Percentiles rank a stretch among this genome's conserved stretches.
Evolutionary conservation across 2,888 invertebrate genomes (phyloP).

Genomic region (Lasius fuliginosus): DNA sequence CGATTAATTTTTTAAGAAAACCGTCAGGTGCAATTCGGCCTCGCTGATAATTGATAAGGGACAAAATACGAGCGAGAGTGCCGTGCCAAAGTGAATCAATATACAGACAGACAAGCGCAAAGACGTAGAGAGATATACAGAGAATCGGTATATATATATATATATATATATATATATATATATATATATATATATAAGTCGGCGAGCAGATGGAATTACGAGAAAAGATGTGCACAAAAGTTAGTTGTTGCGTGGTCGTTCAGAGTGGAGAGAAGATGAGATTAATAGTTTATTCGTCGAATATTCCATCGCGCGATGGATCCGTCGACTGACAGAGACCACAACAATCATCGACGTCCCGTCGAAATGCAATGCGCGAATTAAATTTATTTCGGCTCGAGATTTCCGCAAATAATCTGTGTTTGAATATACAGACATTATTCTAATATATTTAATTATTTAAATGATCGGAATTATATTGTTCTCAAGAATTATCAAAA

Average conservation of each 20-base stretch:
- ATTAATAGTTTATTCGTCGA: constrained; percentile 4
- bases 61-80: constrained; percentile 75
- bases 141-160: constrained; percentile 50
- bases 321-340: constrained; percentile 16
- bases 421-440: background rate
- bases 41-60: constrained; percentile 47
- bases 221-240: constrained; percentile 77
- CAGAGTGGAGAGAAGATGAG: constrained; percentile 23
- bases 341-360: constrained; percentile 9
- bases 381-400: constrained; percentile 2
- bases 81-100: constrained; percentile 71
- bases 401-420: background rate
- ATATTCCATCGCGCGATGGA: constrained; percentile 27
- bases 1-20: constrained; percentile 5
- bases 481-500: background rate
- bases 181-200: constrained; percentile 25
- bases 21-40: constrained; percentile 40
- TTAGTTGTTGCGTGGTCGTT: constrained; percentile 29
- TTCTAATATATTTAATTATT: background rate
- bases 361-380: constrained; percentile 19
- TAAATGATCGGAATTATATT: background rate
- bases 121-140: constrained; percentile 54
- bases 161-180: no score
- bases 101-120: constrained; percentile 67
- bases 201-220: constrained; percentile 39